Base-by-base conservation (phyloP, 1,140 invertebrate species). In the Tyrophagus putrescentiae region DNA sequence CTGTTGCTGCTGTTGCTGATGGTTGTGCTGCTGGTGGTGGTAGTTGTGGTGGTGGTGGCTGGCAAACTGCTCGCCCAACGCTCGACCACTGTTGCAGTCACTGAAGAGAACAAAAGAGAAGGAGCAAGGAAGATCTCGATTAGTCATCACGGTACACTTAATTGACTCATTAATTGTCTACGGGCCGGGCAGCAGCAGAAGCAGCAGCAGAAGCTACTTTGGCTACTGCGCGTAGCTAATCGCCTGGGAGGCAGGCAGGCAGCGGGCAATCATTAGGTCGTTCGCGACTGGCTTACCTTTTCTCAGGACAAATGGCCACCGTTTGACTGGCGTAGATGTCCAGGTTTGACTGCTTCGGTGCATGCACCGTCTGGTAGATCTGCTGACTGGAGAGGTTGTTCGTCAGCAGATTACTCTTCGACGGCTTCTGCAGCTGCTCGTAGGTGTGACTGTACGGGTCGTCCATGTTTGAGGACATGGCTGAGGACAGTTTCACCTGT, bases 391-490 rank as follows among this genome's bases (percentile, higher is more conserved):
- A 31, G 1, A 54, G 31, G 13, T 54, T 54, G 25, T 29, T 54
- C 25, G 52, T 1, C 25, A 54, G 27, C 3, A 54, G 27, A 33
- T 50, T 50, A 18, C n/a, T n/a, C n/a, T 27, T 27, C 25, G 13
- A 27, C 39, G 52, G 25, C 27, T 54, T 54, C 3, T 54, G 52
- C n/a, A 54, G 32, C 21, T 54, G 52, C 39, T 54, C 52, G 25
- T 54, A 54, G n/a, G 52, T 54, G 39, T 54, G 52, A 7, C 13
- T 31, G 27, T 54, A 54, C 27, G 52, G 52, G 27, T 54, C 52
- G 39, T 54, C 52, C n/a, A 31, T 54, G n/a, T n/a, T n/a, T n/a
- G 25, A 11, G n/a, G 21, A 48, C 45, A 25, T 48, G 7, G 31
- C 18, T 13, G 45, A 18, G 7, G 31, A 23, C 6, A 42, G 41